Evolutionary conservation across 2,888 invertebrate species (phyloP), one percentile per base, ranked within the genome.

Genomic region (Meiosimyza platycephala): DNA sequence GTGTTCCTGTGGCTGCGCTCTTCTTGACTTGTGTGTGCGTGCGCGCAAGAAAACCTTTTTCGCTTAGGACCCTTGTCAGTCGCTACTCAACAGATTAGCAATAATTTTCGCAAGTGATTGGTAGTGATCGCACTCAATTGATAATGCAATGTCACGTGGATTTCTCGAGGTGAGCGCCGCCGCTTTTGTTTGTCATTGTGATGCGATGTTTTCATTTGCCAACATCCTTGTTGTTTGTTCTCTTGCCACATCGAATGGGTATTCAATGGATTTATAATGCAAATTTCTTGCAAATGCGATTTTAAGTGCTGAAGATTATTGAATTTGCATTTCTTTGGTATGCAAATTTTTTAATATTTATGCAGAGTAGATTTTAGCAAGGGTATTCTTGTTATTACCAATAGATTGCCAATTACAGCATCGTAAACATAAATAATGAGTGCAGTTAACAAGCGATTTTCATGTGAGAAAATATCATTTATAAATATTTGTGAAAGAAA

Each of bases 91-190:
- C 22, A 51, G 62, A 63, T 70, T 63, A 22, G 70, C 70, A 62
- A 54, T 40, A 15, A 59, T 70, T 70, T 70, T 57, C 54, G 63
- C 70, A 63, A 55, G 18, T n/a, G 13, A n/a, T 15, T 5, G 9
- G 13, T 59, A 71, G 48, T 64, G 70, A 73, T 75, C 69, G 65
- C 67, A 72, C 52, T 51, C 73, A 71, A 76, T 74, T 73, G 51
- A 60, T 64, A 69, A 72, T 71, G 72, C 72, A 52, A n/a, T 72
- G 74, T 76, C 76, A 75, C 75, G 74, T 73, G 73, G 64, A 50
- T 63, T 69, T 51, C 67, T 62, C 73, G 51, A 47, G 60, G 40
- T 62, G 55, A 18, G 12, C 28, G 18, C 18, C 52, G 12, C 55
- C 63, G 22, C 28, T 60, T 28, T 22, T 48, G 48, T 64, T 47